Evolutionary conservation across 2,113 vertebrate genomes (phyloP).

Genomic region (Machaerirhynchus nigripectus): DNA sequence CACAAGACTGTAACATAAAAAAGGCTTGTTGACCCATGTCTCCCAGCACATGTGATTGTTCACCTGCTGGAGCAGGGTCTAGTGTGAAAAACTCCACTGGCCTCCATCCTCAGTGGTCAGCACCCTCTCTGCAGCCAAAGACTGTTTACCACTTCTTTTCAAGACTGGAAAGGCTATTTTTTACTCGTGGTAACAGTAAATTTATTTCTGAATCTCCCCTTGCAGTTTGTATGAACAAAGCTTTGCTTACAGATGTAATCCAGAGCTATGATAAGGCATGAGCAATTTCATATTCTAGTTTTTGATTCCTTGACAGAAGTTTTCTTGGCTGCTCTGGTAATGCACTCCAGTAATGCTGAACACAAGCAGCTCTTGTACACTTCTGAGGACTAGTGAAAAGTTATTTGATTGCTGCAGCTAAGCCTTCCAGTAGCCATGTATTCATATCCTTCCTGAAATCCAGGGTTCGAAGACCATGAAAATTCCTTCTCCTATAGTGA

Average conservation of each 20-base stretch:
- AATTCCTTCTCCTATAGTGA: neutral
- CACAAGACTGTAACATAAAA: neutral
- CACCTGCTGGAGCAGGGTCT: neutral
- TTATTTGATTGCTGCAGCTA: neutral
- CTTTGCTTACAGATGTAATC: neutral
- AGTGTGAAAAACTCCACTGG: neutral
- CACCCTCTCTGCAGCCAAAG: neutral
- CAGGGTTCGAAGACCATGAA: neutral
- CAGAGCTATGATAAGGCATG: neutral
- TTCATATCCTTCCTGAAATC: neutral
- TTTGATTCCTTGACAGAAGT: neutral
- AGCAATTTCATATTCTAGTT: neutral
- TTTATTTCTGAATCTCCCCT: neutral
- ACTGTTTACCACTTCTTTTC: neutral
- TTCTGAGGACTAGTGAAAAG: neutral
- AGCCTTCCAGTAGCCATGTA: neutral
- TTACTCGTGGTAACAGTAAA: neutral
- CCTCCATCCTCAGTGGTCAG: neutral
- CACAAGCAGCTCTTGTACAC: neutral
- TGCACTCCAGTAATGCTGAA: neutral
- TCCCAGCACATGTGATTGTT: neutral
- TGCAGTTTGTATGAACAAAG: neutral
- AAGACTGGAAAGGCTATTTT: neutral
- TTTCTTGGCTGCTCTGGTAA: neutral
- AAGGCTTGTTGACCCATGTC: neutral